Evolutionary conservation across 2,797 vertebrate genomes (phyloP), one percentile per base, ranked within the genome.

Genomic region (Alectoris magna): DNA sequence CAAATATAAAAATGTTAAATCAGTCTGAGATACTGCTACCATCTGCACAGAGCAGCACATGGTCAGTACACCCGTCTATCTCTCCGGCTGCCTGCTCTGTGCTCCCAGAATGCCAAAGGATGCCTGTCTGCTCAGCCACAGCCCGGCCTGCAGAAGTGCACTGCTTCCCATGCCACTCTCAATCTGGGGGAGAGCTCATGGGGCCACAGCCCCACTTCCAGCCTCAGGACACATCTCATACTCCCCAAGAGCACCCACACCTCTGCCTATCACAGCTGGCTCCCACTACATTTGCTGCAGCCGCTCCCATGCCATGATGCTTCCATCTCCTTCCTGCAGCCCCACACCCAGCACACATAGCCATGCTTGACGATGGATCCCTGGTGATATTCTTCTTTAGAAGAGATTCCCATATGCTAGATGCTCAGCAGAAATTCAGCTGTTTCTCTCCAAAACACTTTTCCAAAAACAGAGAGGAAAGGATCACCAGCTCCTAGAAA

Each of bases 51-150:
- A 41, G 63, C 2, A 3, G 49, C 23, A 22, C 6, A 0, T 0
- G 0, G 51, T 14, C 69, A 9, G 8, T 53, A 6, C 3, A 3
- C 1, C 0, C 12, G 3, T 29, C 34, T 11, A 1, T 4, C 46
- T 43, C 63, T 55, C 38, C 23, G 34, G 56, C 56, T 22, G 56
- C 56, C 56, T 4, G 17, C 31, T 36, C 10, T 6, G 2, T 0
- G 3, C 62, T 83, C 27, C 46, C 70, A 26, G 5, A 24, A 79
- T 34, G 41, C 18, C 0, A 8, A 8, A 10, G 77, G 18, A 51
- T 0, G 0, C 14, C n/a, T 0, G 0, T 16, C n/a, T 29, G 0
- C 64, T 38, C 0, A 0, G 31, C 23, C 10, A 9, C 69, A n/a
- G 60, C 18, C 44, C 2, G 13, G 26, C 31, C 63, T 36, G 39